Base-by-base conservation (phyloP, 1,140 invertebrate genomes). In the Teleopsis dalmanni region DNA sequence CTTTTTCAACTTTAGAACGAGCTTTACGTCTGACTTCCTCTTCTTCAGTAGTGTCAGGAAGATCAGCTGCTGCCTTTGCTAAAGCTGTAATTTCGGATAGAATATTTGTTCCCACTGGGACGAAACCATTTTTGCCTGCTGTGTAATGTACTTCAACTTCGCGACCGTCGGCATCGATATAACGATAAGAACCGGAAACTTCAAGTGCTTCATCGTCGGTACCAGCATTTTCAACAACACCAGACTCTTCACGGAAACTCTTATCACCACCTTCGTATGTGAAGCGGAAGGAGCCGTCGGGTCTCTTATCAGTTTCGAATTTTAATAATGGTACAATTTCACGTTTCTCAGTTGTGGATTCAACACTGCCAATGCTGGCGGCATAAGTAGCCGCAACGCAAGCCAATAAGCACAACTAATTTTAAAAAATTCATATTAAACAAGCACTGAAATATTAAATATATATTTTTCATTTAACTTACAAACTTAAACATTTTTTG, bases 51-150 rank as follows among this genome's bases (percentile, higher is more conserved):
- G 21, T 8, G 4, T 52, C 41, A 2, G 50, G 50, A 16, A 42
- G 33, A 48, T 47, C 45, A 18, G 44, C 48, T 3, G 48, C 53
- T 6, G 48, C 40, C 18, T 47, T 46, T 13, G 54, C 54, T 4
- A 35, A 37, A 25, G 52, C 57, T 29, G 48, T 56, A 23, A 65
- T 57, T 40, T 50, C 53, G 62, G 44, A 38, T 11, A 74, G 73
- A 27, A 79, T 69, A 52, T 79, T 76, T 35, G 70, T 76, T 21
- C 78, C 78, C n/a, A 65, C 54, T 21, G 81, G 73, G 33, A 75
- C 60, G 65, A 81, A 84, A n/a, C 81, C 82, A 53, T 81, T 81
- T 57, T 83, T 80, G 56, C 84, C 81, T 29, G 82, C 82, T 16
- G 73, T 76, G 59, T 78, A 79, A 52, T 74, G 75, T 26, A 89